phyloP scores from a whole-genome alignment of 2,113 vertebrate genomes.

The Hippoglossus stenolepis region DNA sequence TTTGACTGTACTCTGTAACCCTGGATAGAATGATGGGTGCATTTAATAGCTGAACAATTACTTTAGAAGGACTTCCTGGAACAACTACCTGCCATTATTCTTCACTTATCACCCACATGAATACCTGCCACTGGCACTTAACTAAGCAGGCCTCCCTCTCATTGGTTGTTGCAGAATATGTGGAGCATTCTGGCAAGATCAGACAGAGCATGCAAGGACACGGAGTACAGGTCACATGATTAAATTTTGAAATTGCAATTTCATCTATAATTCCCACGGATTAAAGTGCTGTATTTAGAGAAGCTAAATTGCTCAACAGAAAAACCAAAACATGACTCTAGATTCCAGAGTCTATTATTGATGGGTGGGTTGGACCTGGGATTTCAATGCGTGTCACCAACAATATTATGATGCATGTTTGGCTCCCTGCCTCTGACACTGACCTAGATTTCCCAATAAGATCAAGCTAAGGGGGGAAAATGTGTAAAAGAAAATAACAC shows the following conservation, averaged over 20 bases:
- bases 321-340: slow-evolving; percentile 25
- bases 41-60: no score
- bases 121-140: neutral
- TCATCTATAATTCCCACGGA: slow-evolving; percentile 58
- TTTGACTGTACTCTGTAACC: neutral
- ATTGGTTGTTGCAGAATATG: neutral
- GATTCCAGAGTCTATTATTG: slow-evolving; percentile 31
- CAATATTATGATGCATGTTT: slow-evolving; percentile 45
- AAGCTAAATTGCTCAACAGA: slow-evolving; percentile 6
- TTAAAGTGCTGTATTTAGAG: slow-evolving; percentile 57
- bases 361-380: slow-evolving; percentile 32
- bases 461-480: slow-evolving; percentile 19
- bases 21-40: no score
- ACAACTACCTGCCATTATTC: neutral
- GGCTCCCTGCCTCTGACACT: slow-evolving; percentile 38
- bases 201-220: slow-evolving; percentile 4
- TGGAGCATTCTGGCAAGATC: slow-evolving; percentile 3
- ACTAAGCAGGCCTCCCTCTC: neutral
- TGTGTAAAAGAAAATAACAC: slow-evolving; percentile 18
- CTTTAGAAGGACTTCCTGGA: neutral
- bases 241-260: slow-evolving; percentile 26
- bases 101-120: neutral
- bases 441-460: slow-evolving; percentile 70
- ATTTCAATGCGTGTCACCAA: slow-evolving; percentile 44
- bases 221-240: slow-evolving; percentile 12